These are phyloP conservation scores for Nasonia longicornis DNA, from an alignment of 1,140 invertebrate species.

Conservation along the genomic window DNA sequence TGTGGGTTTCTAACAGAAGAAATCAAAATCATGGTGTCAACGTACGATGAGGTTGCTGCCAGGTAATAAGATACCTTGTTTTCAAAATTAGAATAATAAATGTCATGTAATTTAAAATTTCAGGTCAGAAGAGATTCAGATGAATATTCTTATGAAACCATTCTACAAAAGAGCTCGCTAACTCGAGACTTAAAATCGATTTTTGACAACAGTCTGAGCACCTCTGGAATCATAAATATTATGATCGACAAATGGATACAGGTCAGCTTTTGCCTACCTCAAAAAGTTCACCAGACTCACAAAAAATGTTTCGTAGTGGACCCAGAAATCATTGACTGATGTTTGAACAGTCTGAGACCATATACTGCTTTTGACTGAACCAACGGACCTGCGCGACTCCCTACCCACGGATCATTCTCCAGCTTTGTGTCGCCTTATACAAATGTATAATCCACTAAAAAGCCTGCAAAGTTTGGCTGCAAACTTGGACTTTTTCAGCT, in stretches of 20 bases:
- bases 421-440: slow-evolving; percentile 83
- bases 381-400: slow-evolving; percentile 81
- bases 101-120: slow-evolving; percentile 44
- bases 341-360: slow-evolving; percentile 85
- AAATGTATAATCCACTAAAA: slow-evolving; percentile 88
- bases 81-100: slow-evolving; percentile 8
- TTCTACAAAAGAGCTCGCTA: slow-evolving; percentile 84
- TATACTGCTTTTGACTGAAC: slow-evolving; percentile 89
- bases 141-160: slow-evolving; percentile 79
- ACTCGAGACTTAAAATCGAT: slow-evolving; percentile 87
- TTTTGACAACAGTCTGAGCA: slow-evolving; percentile 83
- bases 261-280: slow-evolving; percentile 93
- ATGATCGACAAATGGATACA: slow-evolving; percentile 89
- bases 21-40: slow-evolving; percentile 87
- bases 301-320: slow-evolving; percentile 82
- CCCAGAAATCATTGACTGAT: slow-evolving; percentile 84
- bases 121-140: slow-evolving; percentile 72
- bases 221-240: slow-evolving; percentile 83
- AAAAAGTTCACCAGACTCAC: slow-evolving; percentile 90
- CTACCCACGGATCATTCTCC: slow-evolving; percentile 90
- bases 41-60: slow-evolving; percentile 76
- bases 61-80: slow-evolving; percentile 56
- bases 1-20: slow-evolving; percentile 90
- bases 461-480: slow-evolving; percentile 90
- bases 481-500: slow-evolving; percentile 90